Conservation (phyloP, 2,888 invertebrate species). For the Bugulina stolonifera region DNA sequence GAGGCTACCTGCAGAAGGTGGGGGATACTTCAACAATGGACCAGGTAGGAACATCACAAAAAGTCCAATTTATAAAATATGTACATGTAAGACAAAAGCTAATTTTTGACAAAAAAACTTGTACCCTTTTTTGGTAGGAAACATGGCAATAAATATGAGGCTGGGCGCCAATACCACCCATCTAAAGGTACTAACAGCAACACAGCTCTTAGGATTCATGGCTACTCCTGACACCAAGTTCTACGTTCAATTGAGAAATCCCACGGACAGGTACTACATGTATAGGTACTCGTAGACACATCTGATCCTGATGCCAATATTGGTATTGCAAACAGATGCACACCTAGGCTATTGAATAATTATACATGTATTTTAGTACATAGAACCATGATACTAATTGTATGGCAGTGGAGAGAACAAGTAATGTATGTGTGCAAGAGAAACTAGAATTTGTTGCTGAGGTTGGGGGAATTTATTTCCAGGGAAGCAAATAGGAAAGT, state of each 20-base stretch:
- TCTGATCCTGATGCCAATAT: not conserved
- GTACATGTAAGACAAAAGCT: too few relatives aligned
- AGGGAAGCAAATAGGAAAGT: too few relatives aligned
- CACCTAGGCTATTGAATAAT: too few relatives aligned
- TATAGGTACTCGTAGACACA: not conserved
- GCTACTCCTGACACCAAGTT: not conserved
- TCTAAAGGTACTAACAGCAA: not conserved
- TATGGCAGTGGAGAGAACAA: too few relatives aligned
- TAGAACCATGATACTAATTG: too few relatives aligned
- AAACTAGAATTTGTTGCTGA: too few relatives aligned
- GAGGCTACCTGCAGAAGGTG: not conserved
- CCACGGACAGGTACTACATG: not conserved
- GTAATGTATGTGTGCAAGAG: too few relatives aligned
- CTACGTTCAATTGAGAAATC: constrained; percentile 8
- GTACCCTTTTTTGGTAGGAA: not conserved
- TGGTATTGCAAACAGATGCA: not conserved
- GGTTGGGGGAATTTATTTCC: too few relatives aligned
- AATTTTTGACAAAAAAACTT: too few relatives aligned
- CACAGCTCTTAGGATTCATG: not conserved
- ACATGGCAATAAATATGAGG: not conserved
- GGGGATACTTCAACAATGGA: not conserved
- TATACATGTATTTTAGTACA: too few relatives aligned
- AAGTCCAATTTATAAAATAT: too few relatives aligned
- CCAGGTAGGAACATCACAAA: not conserved
- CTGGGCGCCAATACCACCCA: not conserved